These are phyloP conservation scores for Morbakka virulenta DNA, from an alignment of 30 jellyfish, hydroid and myxozoan species.

Conservation along the genomic window DNA sequence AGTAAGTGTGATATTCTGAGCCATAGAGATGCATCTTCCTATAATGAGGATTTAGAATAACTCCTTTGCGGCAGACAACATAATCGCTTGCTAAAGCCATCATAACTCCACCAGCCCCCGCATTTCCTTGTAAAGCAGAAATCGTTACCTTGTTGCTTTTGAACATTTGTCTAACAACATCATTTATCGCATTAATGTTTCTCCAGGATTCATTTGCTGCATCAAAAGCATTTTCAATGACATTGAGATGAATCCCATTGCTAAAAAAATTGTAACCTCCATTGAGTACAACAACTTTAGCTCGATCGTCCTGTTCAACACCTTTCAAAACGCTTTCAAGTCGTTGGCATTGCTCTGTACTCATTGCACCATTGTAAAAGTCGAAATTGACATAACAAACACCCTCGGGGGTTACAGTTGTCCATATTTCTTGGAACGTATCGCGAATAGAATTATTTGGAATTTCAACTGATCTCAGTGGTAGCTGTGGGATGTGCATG, in stretches of 20 bases:
- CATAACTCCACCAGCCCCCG: constrained; percentile 25
- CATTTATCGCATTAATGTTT: constrained; percentile 10
- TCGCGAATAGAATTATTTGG: neutral
- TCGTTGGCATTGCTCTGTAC: neutral
- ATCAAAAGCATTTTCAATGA: constrained; percentile 5
- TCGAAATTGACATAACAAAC: neutral
- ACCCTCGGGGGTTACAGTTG: neutral
- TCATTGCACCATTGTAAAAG: constrained; percentile 19
- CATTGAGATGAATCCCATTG: constrained; percentile 20
- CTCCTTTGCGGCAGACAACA: constrained; percentile 13
- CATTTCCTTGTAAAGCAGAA: constrained; percentile 21
- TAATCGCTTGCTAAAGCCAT: constrained; percentile 22
- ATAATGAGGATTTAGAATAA: constrained; percentile 12
- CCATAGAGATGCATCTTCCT: constrained; percentile 3
- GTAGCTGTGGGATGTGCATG: neutral
- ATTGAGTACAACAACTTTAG: no score
- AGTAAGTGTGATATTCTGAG: constrained; percentile 19
- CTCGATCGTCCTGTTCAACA: neutral
- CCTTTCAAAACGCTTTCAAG: neutral
- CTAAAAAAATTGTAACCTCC: constrained; percentile 14
- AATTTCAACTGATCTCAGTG: neutral
- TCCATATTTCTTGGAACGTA: constrained; percentile 23
- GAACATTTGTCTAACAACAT: constrained; percentile 7
- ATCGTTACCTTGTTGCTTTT: neutral
- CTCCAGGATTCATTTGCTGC: constrained; percentile 2